Base-by-base conservation (phyloP, 2,888 invertebrate genomes). In the Watsonalla binaria region DNA sequence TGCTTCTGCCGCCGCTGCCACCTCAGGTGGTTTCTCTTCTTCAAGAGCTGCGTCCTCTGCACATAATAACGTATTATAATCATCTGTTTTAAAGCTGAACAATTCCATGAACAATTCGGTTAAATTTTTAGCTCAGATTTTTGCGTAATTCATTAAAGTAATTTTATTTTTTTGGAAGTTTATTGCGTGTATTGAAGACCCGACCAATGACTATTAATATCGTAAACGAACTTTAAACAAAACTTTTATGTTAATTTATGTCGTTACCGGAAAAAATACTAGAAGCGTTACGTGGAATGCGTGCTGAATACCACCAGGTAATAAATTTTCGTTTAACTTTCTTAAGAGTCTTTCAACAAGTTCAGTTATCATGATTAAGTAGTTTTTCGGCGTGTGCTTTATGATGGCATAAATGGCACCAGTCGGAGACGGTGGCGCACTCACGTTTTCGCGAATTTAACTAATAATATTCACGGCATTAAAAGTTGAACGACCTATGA, bases 21-120 rank as follows among this genome's bases (percentile, higher is more conserved):
- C 65, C 53, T 71, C 78, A 11, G 60, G 67, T 52, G 76, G 68
- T 46, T 74, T 72, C 51, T 71, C 75, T 58, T 76, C 76, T 54
- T 76, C 79, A 35, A 58, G 68, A 5, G 58, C 72, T 24, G 51
- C 73, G 24, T 82, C 82, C 66, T 82, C 83, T 82, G 58, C 45
- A 53, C 45, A 42, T 15, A 42, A 37, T 15, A 51, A 50, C 14
- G 33, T 24, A 24, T 8, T 15, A 35, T 45, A 24, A 45, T 51
- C 24, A 14, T 15, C 15, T 8, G 42, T 37, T 24, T 24, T 37
- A 37, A 8, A 37, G 7, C 37, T 37, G n/a, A n/a, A n/a, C 37
- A 37, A 7, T 37, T 37, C 37, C 37, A 37, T 8, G 37, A 37
- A 6, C 37, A 37, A 8, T 37, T 37, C 5, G 6, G 37, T 37